phyloP scores from a whole-genome alignment of 1,140 invertebrate species.

The Pomacea maculata region DNA sequence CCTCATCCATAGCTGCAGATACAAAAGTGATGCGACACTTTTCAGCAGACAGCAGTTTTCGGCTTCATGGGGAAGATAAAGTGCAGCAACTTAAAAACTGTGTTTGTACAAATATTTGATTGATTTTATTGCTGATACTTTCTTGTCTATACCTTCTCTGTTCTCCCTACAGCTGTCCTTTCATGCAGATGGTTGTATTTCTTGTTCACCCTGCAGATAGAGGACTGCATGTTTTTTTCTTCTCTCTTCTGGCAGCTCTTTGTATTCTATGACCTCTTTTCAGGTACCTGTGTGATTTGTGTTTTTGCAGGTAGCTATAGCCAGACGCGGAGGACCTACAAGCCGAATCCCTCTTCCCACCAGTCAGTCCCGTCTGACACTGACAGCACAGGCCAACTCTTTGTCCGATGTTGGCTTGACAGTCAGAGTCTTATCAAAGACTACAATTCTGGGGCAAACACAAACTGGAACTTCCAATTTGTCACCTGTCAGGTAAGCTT shows the following conservation, averaged over 20 bases:
- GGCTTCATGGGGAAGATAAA: conserved; percentile 42
- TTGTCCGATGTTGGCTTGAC: not conserved
- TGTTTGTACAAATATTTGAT: no score
- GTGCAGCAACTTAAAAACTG: conserved; percentile 50
- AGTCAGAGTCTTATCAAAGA: not conserved
- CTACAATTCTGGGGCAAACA: not conserved
- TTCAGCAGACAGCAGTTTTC: conserved; percentile 38
- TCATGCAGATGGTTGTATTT: no score
- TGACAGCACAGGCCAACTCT: conserved; percentile 1
- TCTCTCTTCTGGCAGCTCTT: no score
- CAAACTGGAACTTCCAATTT: conserved; percentile 11
- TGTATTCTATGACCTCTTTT: no score
- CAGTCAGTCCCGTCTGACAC: conserved; percentile 34
- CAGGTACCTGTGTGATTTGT: not conserved
- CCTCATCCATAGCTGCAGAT: not conserved
- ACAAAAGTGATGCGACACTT: conserved; percentile 29
- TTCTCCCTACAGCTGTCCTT: no score
- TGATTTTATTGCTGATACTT: no score
- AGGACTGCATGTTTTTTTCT: no score
- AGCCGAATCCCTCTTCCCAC: conserved; percentile 57
- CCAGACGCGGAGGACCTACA: conserved; percentile 40
- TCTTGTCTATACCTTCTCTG: no score
- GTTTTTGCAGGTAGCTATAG: conserved; percentile 39
- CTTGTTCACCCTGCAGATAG: no score
- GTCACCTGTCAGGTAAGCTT: not conserved